Evolutionary conservation across 2,888 invertebrate species (phyloP), one percentile per base, ranked within the genome.

Genomic region (Vandiemenella viatica): DNA sequence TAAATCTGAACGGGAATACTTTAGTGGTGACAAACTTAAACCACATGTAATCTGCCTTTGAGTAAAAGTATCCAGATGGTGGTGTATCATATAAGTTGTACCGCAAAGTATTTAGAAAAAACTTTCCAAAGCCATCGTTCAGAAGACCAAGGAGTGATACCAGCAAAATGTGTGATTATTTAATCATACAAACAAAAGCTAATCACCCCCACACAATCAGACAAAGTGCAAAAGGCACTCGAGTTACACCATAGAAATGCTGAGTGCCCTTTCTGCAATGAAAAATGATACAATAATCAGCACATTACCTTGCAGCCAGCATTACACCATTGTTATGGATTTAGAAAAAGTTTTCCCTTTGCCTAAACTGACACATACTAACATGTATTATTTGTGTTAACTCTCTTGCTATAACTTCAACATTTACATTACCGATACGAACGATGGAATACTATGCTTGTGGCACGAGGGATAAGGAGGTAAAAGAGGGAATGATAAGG

Each of bases 351-450:
- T 42, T n/a, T 16, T 47, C 4, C 20, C 47, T 6, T 37, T 47
- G 13, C 47, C 47, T 13, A 45, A 38, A 7, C 18, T 48, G 16
- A 48, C 42, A 2, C 48, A 48, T 42, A 17, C 7, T 5, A 41
- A 48, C 8, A 48, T 48, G 43, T 48, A 8, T 15, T 48, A 48
- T 18, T 20, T 48, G 19, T 3, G 42, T 16, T 22, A 45, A 26
- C 48, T 48, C 16, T 48, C 48, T 10, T 48, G 48, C 21, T 48
- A 48, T 21, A 47, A 47, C 40, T 47, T 47, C 43, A 40, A 40
- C 10, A 40, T 47, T 13, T 41, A 47, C 43, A 13, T 47, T 4
- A 47, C 38, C 17, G 38, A 19, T 6, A 18, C 16, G 7, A 18
- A 47, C 32, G 7, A 22, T 5, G 47, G 15, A 7, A 40, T 47